Percentiles rank a stretch among this genome's conserved stretches.
phyloP scores from a whole-genome alignment of 2,888 invertebrate species.

The Sminthurinus aureus region DNA sequence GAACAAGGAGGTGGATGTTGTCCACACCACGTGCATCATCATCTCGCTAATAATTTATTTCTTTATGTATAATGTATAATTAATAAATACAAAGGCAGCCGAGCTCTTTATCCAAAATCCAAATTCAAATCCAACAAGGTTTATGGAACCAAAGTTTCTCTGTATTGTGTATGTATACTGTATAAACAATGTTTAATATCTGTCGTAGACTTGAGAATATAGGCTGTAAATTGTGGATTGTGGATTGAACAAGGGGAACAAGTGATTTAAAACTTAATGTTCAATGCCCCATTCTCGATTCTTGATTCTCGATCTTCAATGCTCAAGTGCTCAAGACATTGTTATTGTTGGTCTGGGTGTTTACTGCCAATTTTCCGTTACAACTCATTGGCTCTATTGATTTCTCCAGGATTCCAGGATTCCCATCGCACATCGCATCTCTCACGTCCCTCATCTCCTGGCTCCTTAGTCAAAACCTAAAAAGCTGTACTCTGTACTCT shows the following conservation, averaged over 20 bases:
- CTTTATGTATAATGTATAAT: conserved; percentile 36
- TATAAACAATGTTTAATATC: too few relatives aligned
- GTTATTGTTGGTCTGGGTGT: conserved; percentile 34
- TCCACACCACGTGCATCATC: conserved; percentile 36
- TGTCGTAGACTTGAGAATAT: too few relatives aligned
- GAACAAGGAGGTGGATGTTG: conserved; percentile 17
- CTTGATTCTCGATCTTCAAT: conserved; percentile 1
- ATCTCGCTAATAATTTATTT: conserved; percentile 37
- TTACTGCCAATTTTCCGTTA: conserved; percentile 38
- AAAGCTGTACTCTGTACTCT: not conserved
- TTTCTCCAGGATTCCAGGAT: conserved; percentile 30
- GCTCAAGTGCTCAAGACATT: conserved; percentile 18
- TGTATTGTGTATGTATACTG: too few relatives aligned
- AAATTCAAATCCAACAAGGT: conserved; percentile 36
- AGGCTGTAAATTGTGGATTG: too few relatives aligned
- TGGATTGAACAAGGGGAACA: too few relatives aligned
- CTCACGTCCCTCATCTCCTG: conserved; percentile 8
- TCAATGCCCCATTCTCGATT: too few relatives aligned
- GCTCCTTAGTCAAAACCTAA: not conserved
- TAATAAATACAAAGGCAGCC: conserved; percentile 36
- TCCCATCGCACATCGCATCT: not conserved
- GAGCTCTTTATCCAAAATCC: conserved; percentile 34
- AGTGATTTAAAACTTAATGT: too few relatives aligned
- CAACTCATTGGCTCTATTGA: conserved; percentile 40
- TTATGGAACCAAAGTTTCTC: conserved; percentile 38